Base-by-base conservation (phyloP, 2,113 vertebrate species). In the Pachycephala philippinensis region DNA sequence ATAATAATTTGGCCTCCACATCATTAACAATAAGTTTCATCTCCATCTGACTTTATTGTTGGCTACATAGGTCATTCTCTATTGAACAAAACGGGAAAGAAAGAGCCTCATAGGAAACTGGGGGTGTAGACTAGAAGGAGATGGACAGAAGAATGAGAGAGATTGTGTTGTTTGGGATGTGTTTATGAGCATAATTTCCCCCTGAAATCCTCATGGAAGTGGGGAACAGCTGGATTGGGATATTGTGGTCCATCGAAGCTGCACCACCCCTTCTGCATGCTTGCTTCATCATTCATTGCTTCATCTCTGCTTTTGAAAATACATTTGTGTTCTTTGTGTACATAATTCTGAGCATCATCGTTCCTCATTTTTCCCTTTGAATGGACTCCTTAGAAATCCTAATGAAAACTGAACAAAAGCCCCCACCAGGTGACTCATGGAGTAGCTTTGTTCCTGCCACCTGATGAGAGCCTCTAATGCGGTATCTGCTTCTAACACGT, bases 1-100 rank as follows among this genome's bases (percentile, higher is more conserved):
- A 77, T 96, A 94, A 95, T 88, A 96, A 93, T 92, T 96, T 94
- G 82, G 69, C 74, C 74, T 95, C 52, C 47, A 81, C 65, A 82
- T 94, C 53, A 91, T 93, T 97, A 95, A 93, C 74, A 80, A 26
- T 71, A 93, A 76, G 30, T 74, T 95, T 91, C 60, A 66, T 81
- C 70, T 76, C 77, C 59, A 47, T 75, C 80, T 92, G 64, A 76
- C 89, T 95, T 95, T 95, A 91, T 93, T 87, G 57, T 94, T 93
- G 66, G 44, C 84, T 91, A 52, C 35, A 20, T 64, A 61, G 87
- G 68, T 84, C 64, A 89, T 93, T 91, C 52, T 86, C 28, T 84
- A 11, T 39, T 54, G 78, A 93, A 63, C 11, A 70, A 79, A 91
- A 89, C 2, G 35, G 13, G 26, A 40, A 56, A 95, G 74, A 86